These are phyloP conservation scores for Brachionus calyciflorus DNA, from an alignment of 1,140 invertebrate species.

Conservation along the genomic window DNA sequence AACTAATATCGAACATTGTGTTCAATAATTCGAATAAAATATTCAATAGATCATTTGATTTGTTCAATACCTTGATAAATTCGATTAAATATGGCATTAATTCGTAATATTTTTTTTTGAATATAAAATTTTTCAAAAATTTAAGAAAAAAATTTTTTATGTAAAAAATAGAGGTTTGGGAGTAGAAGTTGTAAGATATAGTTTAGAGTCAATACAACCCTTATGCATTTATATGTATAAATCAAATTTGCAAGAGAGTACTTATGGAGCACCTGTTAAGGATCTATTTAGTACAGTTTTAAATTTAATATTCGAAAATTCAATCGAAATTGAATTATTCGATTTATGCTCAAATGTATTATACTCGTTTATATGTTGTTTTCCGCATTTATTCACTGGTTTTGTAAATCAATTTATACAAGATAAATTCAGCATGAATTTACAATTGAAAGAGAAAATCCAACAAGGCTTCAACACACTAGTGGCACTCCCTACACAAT, in stretches of 20 bases:
- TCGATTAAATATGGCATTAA: slow-evolving; percentile 31
- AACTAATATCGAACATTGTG: background rate
- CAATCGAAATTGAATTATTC: slow-evolving; percentile 32
- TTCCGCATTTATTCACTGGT: slow-evolving; percentile 31
- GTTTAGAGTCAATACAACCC: slow-evolving; percentile 21
- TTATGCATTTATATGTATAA: slow-evolving; percentile 7
- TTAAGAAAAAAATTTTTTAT: background rate
- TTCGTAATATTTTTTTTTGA: slow-evolving; percentile 8
- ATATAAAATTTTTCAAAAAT: background rate
- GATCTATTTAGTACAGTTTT: background rate
- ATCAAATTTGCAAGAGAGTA: background rate
- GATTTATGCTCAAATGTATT: slow-evolving; percentile 21
- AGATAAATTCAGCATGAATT: too few species aligned
- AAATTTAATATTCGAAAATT: slow-evolving; percentile 15
- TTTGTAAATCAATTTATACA: slow-evolving; percentile 29
- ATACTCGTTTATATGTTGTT: slow-evolving; percentile 23
- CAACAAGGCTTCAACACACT: background rate
- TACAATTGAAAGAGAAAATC: slow-evolving; percentile 1
- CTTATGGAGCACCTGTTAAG: background rate
- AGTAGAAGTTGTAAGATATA: background rate
- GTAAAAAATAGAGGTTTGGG: slow-evolving; percentile 8
- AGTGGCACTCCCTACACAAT: background rate
- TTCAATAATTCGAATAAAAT: slow-evolving; percentile 7
- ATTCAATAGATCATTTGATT: background rate
- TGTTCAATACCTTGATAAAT: slow-evolving; percentile 3